A percentile compares a stretch with the other conserved stretches of the same genome.
Evolutionary conservation across 2,113 vertebrate species (phyloP).

Genomic region (Galeopterus variegatus): DNA sequence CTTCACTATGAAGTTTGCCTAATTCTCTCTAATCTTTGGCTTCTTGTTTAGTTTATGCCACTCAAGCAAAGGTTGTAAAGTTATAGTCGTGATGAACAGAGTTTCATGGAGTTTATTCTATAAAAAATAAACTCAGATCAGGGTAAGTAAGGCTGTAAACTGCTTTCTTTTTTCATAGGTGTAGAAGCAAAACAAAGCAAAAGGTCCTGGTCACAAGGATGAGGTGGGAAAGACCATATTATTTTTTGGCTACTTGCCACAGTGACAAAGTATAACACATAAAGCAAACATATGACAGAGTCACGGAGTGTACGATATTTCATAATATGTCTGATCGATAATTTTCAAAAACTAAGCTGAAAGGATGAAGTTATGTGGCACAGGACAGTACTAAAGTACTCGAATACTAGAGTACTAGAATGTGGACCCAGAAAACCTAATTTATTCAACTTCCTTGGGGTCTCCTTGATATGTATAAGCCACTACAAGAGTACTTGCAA

Average conservation of each 20-base stretch:
- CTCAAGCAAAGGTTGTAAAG: background rate
- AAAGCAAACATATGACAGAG: background rate
- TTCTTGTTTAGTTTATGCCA: background rate
- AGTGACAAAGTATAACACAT: background rate
- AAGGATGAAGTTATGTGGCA: background rate
- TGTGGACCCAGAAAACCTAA: background rate
- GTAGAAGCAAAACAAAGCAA: background rate
- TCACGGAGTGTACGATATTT: background rate
- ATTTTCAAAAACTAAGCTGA: conserved; percentile 12
- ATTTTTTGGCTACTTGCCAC: background rate
- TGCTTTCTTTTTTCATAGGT: background rate
- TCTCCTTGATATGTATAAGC: background rate
- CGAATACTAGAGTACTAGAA: background rate
- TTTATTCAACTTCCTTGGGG: background rate
- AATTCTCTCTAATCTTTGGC: background rate
- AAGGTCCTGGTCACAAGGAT: background rate
- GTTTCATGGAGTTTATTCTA: background rate
- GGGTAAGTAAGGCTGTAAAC: background rate
- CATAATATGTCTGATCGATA: background rate
- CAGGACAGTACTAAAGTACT: background rate
- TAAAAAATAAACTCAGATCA: background rate
- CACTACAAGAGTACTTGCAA: background rate
- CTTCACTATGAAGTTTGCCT: background rate
- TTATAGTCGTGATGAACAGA: background rate
- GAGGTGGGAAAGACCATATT: background rate